Conservation (phyloP, 1,140 invertebrate genomes). For the Aphidius gifuensis region DNA sequence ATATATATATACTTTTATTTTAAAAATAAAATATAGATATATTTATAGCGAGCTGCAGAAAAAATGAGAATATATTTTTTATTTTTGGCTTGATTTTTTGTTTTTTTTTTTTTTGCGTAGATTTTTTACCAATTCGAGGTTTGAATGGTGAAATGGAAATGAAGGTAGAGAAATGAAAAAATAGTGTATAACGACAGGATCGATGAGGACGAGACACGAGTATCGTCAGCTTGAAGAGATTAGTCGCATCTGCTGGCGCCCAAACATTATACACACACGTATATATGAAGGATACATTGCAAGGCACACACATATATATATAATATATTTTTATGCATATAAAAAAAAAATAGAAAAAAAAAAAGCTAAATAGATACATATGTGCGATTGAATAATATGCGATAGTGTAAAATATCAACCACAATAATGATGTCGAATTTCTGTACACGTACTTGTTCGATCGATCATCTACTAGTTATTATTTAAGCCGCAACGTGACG, state of each 20-base stretch:
- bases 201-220: constrained; percentile 15
- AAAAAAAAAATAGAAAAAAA: constrained; percentile 12
- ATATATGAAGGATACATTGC: not conserved
- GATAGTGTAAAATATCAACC: constrained; percentile 44
- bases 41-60: too few relatives aligned
- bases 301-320: not conserved
- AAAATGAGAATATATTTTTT: too few relatives aligned
- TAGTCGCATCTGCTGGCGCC: constrained; percentile 41
- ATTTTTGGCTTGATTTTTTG: too few relatives aligned
- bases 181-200: not conserved
- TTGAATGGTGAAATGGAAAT: too few relatives aligned
- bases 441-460: constrained; percentile 43
- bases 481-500: constrained; percentile 54
- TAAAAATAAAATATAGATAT: too few relatives aligned
- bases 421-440: constrained; percentile 54
- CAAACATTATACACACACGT: constrained; percentile 7
- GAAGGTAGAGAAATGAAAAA: not conserved
- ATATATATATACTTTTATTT: too few relatives aligned
- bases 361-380: constrained; percentile 17
- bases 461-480: constrained; percentile 54
- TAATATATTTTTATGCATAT: not conserved
- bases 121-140: too few relatives aligned
- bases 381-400: constrained; percentile 39
- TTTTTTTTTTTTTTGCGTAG: too few relatives aligned
- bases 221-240: constrained; percentile 34